Base-by-base conservation (phyloP, 1,140 invertebrate species). In the Brachystomella parvula region DNA sequence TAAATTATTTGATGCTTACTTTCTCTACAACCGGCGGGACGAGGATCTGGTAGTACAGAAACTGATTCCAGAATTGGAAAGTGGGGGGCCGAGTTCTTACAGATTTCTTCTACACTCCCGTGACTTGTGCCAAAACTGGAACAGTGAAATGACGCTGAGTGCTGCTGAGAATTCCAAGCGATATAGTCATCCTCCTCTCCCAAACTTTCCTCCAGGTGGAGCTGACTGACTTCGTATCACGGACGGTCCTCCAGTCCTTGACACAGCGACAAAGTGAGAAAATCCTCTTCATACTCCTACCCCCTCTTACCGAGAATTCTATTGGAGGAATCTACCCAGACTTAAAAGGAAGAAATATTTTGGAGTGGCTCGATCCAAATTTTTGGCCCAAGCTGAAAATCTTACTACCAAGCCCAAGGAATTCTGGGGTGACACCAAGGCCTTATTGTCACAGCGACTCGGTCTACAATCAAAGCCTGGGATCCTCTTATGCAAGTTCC, bases 1-100 rank as follows among this genome's bases (percentile, higher is more conserved):
- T 75, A 92, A 92, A 73, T 79, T 92, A 6, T 95, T 92, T 78
- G 94, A 96, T 76, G 92, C 89, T 44, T 95, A 94, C 77, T 86
- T 96, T 1, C 88, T 91, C 67, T 95, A 96, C 79, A 92, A 90
- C 68, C 88, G 89, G 24, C 90, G 92, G 77, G 93, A 96, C 78
- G 89, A 94, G 74, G 86, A 92, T 74, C 92, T 92, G 75, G 88
- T 95, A 0, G 80, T 90, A 28, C 87, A 92, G 70, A 88, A 87
- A 6, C 81, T 96, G 56, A 88, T 87, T 1, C 85, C 85, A 1
- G 89, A 92, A 74, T 77, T 97, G 57, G 93, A 97, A 77, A 86
- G 44, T 15, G 28, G n/a, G 53, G 26, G 24, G 29, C 2, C 6
- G 33, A 21, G 30, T 6, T 60, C 58, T 9, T 33, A 58, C 28